Evolutionary conservation across 2,113 vertebrate species (phyloP).

Genomic region (Natator depressus): DNA sequence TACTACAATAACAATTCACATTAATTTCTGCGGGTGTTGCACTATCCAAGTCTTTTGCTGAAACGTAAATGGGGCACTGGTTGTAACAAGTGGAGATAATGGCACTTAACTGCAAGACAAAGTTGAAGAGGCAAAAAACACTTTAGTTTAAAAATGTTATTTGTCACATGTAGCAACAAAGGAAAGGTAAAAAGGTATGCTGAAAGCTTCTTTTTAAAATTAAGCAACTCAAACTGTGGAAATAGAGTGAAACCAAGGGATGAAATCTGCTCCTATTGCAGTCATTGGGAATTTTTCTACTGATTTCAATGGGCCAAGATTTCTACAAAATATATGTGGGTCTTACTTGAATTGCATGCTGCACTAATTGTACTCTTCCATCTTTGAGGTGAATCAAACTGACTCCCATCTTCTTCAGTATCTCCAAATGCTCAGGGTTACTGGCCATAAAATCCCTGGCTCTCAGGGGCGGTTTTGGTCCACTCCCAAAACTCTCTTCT

Average conservation of each 20-base stretch:
- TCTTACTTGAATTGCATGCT: slow-evolving; percentile 95
- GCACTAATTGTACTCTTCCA: slow-evolving; percentile 95
- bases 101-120: background rate
- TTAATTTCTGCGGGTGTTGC: background rate
- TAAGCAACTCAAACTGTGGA: background rate
- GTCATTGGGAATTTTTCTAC: background rate
- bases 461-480: slow-evolving; percentile 90
- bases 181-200: background rate
- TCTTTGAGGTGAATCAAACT: slow-evolving; percentile 98
- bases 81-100: background rate
- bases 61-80: background rate
- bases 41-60: background rate
- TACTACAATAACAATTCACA: background rate
- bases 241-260: background rate
- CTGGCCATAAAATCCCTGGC: slow-evolving; percentile 99
- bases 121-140: background rate
- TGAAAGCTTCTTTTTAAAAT: background rate
- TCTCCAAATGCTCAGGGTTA: slow-evolving; percentile 96
- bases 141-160: background rate
- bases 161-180: background rate
- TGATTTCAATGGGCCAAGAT: background rate
- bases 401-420: slow-evolving; percentile 98
- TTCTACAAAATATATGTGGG: background rate
- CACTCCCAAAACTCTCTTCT: slow-evolving; percentile 84
- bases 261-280: background rate